A percentile compares a stretch with the other conserved stretches of the same genome.
phyloP scores from a whole-genome alignment of 2,113 vertebrate species.

The Oceanodroma tethys region DNA sequence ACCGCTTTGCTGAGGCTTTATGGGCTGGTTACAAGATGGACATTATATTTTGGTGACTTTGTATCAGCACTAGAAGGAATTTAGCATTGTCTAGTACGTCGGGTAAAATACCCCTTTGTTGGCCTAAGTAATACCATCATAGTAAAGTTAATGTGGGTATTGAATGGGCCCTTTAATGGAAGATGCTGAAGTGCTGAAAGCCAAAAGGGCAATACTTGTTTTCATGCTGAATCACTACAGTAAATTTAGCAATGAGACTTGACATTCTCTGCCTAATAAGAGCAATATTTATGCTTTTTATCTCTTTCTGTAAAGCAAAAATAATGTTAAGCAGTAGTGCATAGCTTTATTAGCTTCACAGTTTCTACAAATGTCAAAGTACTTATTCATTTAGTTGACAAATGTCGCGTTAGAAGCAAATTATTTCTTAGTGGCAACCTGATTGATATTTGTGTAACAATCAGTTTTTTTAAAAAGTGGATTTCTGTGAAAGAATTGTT shows the following conservation, averaged over 20 bases:
- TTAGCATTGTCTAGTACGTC: fast-evolving
- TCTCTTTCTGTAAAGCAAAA: background rate
- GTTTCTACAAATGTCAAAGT: slow-evolving; percentile 30
- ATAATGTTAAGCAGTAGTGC: background rate
- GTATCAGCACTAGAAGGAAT: fast-evolving
- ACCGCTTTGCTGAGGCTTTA: fast-evolving
- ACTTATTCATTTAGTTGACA: slow-evolving; percentile 14
- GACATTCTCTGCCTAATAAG: slow-evolving; percentile 45
- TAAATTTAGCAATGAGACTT: slow-evolving; percentile 43
- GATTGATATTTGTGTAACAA: background rate
- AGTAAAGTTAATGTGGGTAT: background rate
- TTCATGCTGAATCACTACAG: slow-evolving; percentile 10
- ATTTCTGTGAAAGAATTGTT: background rate
- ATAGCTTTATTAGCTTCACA: background rate
- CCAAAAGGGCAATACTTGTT: background rate
- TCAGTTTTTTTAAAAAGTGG: background rate
- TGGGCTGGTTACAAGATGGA: background rate
- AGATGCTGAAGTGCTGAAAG: background rate
- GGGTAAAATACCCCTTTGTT: fast-evolving
- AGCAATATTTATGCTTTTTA: slow-evolving; percentile 47
- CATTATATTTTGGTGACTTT: fast-evolving
- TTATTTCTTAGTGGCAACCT: background rate
- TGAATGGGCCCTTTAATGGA: background rate
- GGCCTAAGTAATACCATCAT: fast-evolving
- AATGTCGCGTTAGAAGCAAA: slow-evolving; percentile 18